These are phyloP conservation scores for Enteromius afrohamiltoni DNA, from an alignment of 2,797 vertebrate species.

Conservation along the genomic window DNA sequence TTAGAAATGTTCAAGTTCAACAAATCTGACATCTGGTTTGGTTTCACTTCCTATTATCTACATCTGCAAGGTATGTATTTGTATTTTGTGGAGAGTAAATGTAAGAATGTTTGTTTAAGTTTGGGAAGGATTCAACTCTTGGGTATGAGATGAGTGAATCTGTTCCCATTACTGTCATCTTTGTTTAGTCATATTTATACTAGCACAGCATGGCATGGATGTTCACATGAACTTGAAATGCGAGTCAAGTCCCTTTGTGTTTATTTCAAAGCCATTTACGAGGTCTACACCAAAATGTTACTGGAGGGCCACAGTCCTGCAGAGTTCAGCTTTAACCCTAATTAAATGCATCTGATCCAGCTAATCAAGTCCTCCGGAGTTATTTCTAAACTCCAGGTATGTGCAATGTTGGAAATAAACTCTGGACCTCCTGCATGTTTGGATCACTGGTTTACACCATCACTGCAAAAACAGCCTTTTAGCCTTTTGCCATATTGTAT, in stretches of 20 bases:
- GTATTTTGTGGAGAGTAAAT: conserved; percentile 23
- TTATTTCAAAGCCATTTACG: conserved; percentile 25
- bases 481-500: neutral
- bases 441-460: neutral
- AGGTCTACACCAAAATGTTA: neutral
- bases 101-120: conserved; percentile 38
- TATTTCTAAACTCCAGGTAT: neutral
- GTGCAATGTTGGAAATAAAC: neutral
- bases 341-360: neutral
- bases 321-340: neutral
- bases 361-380: neutral
- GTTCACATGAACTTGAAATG: conserved; percentile 16
- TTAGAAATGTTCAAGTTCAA: conserved; percentile 31
- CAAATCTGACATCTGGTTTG: conserved; percentile 26
- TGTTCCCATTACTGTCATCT: conserved; percentile 37
- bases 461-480: neutral
- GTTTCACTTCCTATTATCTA: conserved; percentile 4
- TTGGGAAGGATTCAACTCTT: neutral
- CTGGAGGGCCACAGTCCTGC: neutral
- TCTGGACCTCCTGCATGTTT: neutral
- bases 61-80: conserved; percentile 18
- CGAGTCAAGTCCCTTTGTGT: conserved; percentile 12
- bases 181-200: conserved; percentile 40
- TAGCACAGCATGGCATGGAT: conserved; percentile 14
- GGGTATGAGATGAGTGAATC: conserved; percentile 18